Conservation (phyloP, 2,113 vertebrate genomes). For the Poecilia latipinna region DNA sequence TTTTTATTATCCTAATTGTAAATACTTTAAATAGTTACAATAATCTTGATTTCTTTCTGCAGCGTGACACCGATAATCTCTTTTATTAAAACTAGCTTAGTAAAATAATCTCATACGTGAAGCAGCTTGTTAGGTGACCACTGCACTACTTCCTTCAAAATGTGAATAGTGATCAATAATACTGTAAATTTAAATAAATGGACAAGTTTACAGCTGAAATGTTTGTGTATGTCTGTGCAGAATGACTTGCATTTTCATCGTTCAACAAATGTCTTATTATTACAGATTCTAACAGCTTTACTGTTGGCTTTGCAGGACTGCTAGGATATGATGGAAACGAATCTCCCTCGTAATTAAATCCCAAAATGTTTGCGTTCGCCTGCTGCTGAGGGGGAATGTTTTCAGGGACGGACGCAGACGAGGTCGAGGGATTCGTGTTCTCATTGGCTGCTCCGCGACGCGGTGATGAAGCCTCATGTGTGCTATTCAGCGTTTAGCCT, state of each 20-base stretch:
- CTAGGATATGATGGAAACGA: not conserved
- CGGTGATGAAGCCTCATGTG: constrained; percentile 47
- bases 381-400: constrained; percentile 17
- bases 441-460: constrained; percentile 27
- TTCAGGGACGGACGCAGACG: constrained; percentile 30
- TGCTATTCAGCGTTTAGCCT: constrained; percentile 67
- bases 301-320: not conserved
- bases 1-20: too few species aligned
- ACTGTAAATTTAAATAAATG: not conserved
- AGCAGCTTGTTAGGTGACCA: too few species aligned
- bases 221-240: not conserved
- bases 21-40: too few species aligned
- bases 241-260: too few species aligned
- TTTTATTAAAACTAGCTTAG: too few species aligned
- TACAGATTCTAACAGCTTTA: not conserved
- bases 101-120: too few species aligned
- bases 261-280: not conserved
- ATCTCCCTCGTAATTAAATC: constrained; percentile 4
- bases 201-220: not conserved
- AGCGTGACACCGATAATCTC: too few species aligned
- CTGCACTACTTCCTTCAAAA: too few species aligned
- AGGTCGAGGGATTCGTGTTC: constrained; percentile 42
- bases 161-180: not conserved
- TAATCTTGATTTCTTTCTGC: too few species aligned
- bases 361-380: not conserved